Conservation (phyloP, 2,113 vertebrate genomes). For the Nycticorax nycticorax region DNA sequence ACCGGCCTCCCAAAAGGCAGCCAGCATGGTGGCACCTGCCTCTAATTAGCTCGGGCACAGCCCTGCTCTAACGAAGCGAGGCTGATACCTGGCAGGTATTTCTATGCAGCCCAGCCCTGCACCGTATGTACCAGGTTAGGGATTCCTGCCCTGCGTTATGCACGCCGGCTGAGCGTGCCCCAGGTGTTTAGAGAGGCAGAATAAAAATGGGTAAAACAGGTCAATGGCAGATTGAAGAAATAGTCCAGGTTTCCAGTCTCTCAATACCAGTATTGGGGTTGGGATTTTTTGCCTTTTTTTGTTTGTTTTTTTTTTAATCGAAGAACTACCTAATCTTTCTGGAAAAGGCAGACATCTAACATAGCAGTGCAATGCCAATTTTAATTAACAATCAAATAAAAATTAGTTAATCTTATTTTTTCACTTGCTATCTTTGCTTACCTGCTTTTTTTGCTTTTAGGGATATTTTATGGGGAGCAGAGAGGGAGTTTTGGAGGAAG, state of each 20-base stretch:
- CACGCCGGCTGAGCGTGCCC: background rate
- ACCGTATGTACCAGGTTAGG: background rate
- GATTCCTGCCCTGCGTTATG: background rate
- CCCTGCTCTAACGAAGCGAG: background rate
- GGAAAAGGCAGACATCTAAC: background rate
- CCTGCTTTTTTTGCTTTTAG: background rate
- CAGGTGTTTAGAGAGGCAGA: background rate
- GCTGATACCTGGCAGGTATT: background rate
- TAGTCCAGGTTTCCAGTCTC: background rate
- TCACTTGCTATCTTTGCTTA: background rate
- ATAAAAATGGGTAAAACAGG: background rate
- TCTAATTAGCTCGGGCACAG: background rate
- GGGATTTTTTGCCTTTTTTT: background rate
- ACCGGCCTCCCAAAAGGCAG: background rate
- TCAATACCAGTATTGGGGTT: background rate
- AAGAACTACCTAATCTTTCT: background rate
- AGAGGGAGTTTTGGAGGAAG: background rate
- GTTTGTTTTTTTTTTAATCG: background rate
- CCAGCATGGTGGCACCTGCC: background rate
- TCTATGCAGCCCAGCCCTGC: background rate
- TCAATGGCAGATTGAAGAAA: background rate
- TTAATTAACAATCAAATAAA: background rate
- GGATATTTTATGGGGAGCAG: fast-evolving
- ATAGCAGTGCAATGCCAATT: background rate
- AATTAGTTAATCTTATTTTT: background rate